Base-by-base conservation (phyloP, 2,113 vertebrate genomes). In the Tinamus guttatus region DNA sequence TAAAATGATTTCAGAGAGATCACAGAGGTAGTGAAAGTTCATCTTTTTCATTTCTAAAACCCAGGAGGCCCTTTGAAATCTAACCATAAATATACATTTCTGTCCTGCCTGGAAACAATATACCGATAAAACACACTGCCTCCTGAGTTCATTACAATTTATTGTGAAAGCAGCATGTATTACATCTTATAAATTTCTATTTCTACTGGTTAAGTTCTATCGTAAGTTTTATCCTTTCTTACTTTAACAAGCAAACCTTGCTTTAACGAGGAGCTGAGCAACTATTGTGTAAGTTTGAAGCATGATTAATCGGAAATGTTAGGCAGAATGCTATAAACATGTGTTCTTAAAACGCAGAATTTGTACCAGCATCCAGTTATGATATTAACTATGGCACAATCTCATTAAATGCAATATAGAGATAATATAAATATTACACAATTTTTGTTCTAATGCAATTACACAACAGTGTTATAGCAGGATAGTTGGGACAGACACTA, bases 61-160 rank as follows among this genome's bases (percentile, higher is more conserved):
- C 88, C 92, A 89, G 87, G 91, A 96, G 95, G 70, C 78, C 90
- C 75, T 84, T 81, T 93, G 89, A 95, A 96, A 95, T 92, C 93
- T 88, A 96, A 92, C 92, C 91, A 97, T 96, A 96, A 97, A 98
- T 97, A 96, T 79, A 97, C 81, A 96, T 95, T 96, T 96, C 89
- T 93, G 91, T 92, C 94, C 91, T 92, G 92, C 93, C 86, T 91
- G 90, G 88, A 95, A 97, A 96, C 93, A 96, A 96, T 96, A 97
- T 96, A 89, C 81, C 1, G 22, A 77, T 83, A 95, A 93, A 96
- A 85, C 90, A 95, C 78, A 75, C 74, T 65, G 82, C 89, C 93
- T 95, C 95, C 84, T 0, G n/a, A 87, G 85, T 96, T 97, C 96
- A 96, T 96, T 96, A 94, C 87, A 93, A 97, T 96, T 97, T 97